Percentiles rank a stretch among this genome's conserved stretches.
phyloP scores from a whole-genome alignment of 1,140 invertebrate genomes.

The Nephotettix cincticeps region DNA sequence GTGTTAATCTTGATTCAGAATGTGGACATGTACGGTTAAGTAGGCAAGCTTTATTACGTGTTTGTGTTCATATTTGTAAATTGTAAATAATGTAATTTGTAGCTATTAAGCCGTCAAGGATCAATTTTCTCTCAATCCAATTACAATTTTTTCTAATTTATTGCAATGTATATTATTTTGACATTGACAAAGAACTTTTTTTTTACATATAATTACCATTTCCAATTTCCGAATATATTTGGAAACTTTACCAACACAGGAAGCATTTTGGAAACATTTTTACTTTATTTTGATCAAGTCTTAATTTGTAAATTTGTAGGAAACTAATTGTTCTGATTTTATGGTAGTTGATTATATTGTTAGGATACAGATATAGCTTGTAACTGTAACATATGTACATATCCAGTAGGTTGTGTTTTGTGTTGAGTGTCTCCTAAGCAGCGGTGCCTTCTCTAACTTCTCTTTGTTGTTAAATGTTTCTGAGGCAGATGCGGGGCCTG shows the following conservation, averaged over 20 bases:
- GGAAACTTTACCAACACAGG: neutral
- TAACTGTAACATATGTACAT: conserved; percentile 18
- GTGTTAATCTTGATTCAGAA: too few relatives aligned
- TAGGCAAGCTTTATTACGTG: too few relatives aligned
- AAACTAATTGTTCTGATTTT: neutral
- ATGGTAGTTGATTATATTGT: neutral
- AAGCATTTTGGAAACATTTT: neutral
- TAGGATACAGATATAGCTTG: neutral
- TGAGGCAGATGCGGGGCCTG: too few relatives aligned
- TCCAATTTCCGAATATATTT: neutral
- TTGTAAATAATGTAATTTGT: too few relatives aligned
- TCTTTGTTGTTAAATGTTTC: neutral
- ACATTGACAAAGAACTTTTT: too few relatives aligned
- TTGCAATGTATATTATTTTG: too few relatives aligned
- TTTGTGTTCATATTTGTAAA: too few relatives aligned
- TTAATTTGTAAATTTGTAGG: neutral
- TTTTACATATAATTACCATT: neutral
- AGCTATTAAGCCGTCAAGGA: too few relatives aligned
- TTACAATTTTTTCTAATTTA: too few relatives aligned
- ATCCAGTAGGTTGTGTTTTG: neutral
- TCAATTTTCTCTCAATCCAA: too few relatives aligned
- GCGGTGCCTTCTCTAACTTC: conserved; percentile 14
- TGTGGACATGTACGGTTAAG: too few relatives aligned
- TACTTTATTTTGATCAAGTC: neutral
- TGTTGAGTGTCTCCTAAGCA: neutral